Conservation (phyloP, 2,113 vertebrate species). For the Callospermophilus lateralis region DNA sequence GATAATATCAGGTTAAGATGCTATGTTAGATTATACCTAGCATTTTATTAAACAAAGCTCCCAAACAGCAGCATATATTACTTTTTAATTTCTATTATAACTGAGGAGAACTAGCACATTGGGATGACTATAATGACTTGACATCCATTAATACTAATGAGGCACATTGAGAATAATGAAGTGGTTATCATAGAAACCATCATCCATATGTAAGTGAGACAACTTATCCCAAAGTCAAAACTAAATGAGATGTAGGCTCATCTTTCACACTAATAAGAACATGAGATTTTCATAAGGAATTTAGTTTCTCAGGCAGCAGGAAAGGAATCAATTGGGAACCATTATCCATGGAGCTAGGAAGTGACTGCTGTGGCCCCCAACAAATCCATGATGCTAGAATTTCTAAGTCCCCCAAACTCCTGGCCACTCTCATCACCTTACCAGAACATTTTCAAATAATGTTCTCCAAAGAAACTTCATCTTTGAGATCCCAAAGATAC, state of each 20-base stretch:
- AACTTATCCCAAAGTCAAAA: not conserved
- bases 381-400: not conserved
- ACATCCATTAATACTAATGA: not conserved
- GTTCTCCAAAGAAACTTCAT: not conserved
- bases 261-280: slow-evolving; percentile 22
- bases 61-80: not conserved
- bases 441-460: not conserved
- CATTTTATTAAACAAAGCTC: slow-evolving; percentile 40
- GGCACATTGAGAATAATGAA: slow-evolving; percentile 23
- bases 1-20: not conserved
- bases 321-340: not conserved
- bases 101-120: not conserved
- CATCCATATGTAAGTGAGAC: slow-evolving; percentile 37
- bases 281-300: slow-evolving; percentile 20
- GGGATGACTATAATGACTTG: not conserved
- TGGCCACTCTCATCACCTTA: not conserved
- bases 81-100: slow-evolving; percentile 1
- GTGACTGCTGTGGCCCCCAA: not conserved
- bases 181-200: slow-evolving; percentile 33
- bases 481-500: not conserved
- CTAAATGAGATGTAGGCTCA: not conserved
- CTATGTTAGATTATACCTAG: not conserved
- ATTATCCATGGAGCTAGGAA: not conserved
- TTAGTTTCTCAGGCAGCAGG: not conserved
- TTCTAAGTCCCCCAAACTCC: not conserved